Base-by-base conservation (phyloP, 2,888 invertebrate genomes). In the Campopleginae sp. region DNA sequence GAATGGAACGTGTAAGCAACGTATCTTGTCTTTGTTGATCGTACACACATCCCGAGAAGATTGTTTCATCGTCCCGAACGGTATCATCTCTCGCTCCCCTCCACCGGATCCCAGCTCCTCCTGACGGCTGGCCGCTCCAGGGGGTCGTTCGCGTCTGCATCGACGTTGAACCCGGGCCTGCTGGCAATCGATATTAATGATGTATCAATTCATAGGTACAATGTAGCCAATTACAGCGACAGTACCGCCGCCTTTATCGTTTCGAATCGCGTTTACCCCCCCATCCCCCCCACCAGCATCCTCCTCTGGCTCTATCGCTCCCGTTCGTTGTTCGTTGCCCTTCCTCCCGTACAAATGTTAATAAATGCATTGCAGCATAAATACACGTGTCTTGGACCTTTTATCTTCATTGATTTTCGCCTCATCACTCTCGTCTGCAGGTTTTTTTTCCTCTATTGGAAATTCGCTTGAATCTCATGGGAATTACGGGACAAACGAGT, bases 151-250 rank as follows among this genome's bases (percentile, higher is more conserved):
- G 65, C 84, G 63, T 84, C 81, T n/a, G n/a, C 77, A 77, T 85
- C 88, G 88, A 87, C 87, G 89, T 88, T 88, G 87, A 88, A 79
- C 87, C 88, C 87, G 82, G 51, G 80, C 87, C 88, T 86, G 87
- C 82, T 65, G 84, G 88, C 90, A 90, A 91, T 91, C 91, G 90
- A 91, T 91, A 91, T 91, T 91, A 91, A 91, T 91, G 91, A 90
- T 91, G 90, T 91, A 91, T 91, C 91, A 91, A 91, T 91, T 90
- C 91, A 90, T 90, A 90, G 88, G 86, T 89, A 91, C 90, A 91
- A 90, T 90, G 89, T 89, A 89, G 89, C 88, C 90, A 91, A 91
- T 91, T 91, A 90, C 89, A 87, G 86, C 80, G 87, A 85, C 86
- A 87, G 85, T 86, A 88, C 89, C 87, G 87, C 84, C 54, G 65